phyloP scores from a whole-genome alignment of 2,113 vertebrate species.

The Atractosteus spatula region DNA sequence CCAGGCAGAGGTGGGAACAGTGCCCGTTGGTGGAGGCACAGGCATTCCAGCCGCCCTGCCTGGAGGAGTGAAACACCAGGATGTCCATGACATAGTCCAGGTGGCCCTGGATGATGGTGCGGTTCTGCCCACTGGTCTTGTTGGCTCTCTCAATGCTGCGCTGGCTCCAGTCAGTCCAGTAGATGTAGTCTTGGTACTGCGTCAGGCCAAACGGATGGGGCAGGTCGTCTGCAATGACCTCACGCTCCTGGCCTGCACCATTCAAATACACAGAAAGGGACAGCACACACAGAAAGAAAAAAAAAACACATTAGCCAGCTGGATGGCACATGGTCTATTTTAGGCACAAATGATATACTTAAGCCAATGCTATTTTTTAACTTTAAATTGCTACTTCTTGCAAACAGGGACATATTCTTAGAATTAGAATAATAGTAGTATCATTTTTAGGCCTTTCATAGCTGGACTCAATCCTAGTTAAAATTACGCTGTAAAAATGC shows the following conservation, averaged over 20 bases:
- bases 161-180: constrained; percentile 97
- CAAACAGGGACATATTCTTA: constrained; percentile 10
- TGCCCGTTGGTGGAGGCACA: constrained; percentile 92
- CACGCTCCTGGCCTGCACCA: constrained; percentile 79
- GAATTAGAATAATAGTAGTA: constrained; percentile 18
- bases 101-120: constrained; percentile 92
- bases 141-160: constrained; percentile 96
- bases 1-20: constrained; percentile 93
- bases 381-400: constrained; percentile 28
- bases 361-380: constrained; percentile 17
- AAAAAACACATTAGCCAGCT: not conserved
- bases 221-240: constrained; percentile 92
- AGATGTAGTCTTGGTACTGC: constrained; percentile 97
- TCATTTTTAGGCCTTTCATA: constrained; percentile 10
- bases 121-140: constrained; percentile 94
- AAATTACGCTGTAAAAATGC: not conserved
- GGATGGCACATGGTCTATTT: constrained; percentile 5
- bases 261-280: not conserved
- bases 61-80: constrained; percentile 92
- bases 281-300: not conserved
- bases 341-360: constrained; percentile 14
- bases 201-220: constrained; percentile 94
- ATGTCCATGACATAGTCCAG: constrained; percentile 98
- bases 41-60: constrained; percentile 93
- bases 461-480: constrained; percentile 18